Percentiles rank a stretch among this genome's conserved stretches.
phyloP scores from a whole-genome alignment of 2,113 vertebrate species.

The Bolborhynchus lineola region DNA sequence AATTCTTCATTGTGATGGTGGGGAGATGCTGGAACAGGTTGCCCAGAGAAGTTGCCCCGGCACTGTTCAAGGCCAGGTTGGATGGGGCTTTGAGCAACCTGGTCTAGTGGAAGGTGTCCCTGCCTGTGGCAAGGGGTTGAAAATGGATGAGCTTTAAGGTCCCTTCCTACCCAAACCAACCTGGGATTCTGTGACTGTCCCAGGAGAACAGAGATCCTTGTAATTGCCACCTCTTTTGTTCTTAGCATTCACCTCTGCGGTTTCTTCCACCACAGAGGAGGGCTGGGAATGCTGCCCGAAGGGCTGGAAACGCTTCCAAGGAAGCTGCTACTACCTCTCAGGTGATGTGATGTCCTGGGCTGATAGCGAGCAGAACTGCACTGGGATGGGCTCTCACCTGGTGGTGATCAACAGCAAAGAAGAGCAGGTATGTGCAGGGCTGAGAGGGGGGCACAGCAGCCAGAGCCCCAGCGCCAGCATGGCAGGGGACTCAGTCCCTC shows the following conservation, averaged over 20 bases:
- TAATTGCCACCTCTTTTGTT: neutral
- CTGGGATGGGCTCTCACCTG: constrained; percentile 52
- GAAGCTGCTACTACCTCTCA: constrained; percentile 61
- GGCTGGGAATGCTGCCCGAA: neutral
- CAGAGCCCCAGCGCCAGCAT: neutral
- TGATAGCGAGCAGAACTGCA: constrained; percentile 61
- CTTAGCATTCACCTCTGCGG: neutral
- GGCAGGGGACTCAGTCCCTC: no score
- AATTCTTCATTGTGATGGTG: neutral
- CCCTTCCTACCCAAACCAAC: neutral
- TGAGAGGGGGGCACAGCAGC: neutral
- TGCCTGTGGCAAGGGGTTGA: neutral
- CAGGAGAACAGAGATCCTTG: neutral
- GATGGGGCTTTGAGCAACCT: neutral
- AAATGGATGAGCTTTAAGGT: neutral
- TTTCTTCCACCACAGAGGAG: neutral
- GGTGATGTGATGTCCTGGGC: fast-evolving
- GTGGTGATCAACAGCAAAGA: constrained; percentile 51
- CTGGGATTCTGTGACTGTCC: neutral
- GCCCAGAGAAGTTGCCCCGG: neutral
- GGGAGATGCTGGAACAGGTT: neutral
- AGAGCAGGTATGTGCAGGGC: constrained; percentile 62
- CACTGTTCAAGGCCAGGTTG: neutral
- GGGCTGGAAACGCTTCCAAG: constrained; percentile 23
- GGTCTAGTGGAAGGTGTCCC: neutral